Evolutionary conservation across 2,888 invertebrate species (phyloP).

Genomic region (Lysandra bellargus): DNA sequence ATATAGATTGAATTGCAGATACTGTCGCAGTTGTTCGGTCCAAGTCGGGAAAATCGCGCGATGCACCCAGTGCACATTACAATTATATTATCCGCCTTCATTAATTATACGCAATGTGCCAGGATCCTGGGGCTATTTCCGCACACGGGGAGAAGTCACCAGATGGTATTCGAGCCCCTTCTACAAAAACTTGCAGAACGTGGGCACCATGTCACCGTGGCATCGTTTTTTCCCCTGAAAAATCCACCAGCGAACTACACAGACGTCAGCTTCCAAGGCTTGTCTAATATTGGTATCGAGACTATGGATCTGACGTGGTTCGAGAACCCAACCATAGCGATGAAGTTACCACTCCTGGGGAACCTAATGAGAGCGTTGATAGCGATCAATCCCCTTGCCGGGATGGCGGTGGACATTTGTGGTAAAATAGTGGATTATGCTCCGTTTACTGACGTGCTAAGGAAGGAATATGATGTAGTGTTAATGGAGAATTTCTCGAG

Average conservation of each 20-base stretch:
- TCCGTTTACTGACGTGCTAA: slow-evolving; percentile 59
- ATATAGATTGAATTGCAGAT: background rate
- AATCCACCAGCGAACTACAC: slow-evolving; percentile 71
- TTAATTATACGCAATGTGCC: slow-evolving; percentile 39
- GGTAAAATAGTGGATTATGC: slow-evolving; percentile 62
- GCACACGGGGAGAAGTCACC: slow-evolving; percentile 83
- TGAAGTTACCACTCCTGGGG: slow-evolving; percentile 52
- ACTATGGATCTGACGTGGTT: slow-evolving; percentile 56
- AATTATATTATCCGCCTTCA: background rate
- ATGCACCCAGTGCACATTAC: slow-evolving; percentile 13
- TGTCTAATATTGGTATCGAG: slow-evolving; percentile 61
- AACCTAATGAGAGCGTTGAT: slow-evolving; percentile 50
- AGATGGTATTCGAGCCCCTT: slow-evolving; percentile 80
- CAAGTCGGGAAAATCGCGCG: slow-evolving; percentile 18
- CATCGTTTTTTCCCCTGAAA: slow-evolving; percentile 80
- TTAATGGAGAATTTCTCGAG: slow-evolving; percentile 83
- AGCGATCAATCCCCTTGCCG: slow-evolving; percentile 40
- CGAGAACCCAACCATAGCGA: slow-evolving; percentile 51
- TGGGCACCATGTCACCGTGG: slow-evolving; percentile 82
- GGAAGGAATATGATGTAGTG: slow-evolving; percentile 80
- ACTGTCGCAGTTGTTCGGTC: background rate
- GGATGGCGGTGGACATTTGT: slow-evolving; percentile 62
- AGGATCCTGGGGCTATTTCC: slow-evolving; percentile 67
- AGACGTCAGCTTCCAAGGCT: slow-evolving; percentile 65
- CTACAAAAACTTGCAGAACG: slow-evolving; percentile 75